Conservation (phyloP, 1,140 invertebrate genomes). For the Drosophila bocki region DNA sequence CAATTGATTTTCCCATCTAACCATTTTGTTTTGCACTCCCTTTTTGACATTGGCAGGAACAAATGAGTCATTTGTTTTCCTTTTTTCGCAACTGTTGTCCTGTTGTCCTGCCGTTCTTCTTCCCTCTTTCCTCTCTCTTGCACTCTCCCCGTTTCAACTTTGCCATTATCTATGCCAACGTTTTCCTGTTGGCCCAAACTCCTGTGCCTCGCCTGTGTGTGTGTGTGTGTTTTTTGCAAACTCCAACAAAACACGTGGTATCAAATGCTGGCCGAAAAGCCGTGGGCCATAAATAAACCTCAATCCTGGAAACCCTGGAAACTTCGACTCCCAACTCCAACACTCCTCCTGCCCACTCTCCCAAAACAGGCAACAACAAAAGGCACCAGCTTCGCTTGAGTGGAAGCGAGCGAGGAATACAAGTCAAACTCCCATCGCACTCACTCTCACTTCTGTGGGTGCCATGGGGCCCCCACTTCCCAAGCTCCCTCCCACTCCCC, state of each 20-base stretch:
- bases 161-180: constrained; percentile 76
- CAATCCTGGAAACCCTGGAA: constrained; percentile 70
- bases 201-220: not conserved
- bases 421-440: constrained; percentile 27
- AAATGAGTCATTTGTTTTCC: constrained; percentile 63
- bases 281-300: constrained; percentile 82
- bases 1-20: constrained; percentile 44
- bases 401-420: not conserved
- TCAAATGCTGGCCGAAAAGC: constrained; percentile 69
- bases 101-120: constrained; percentile 19
- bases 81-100: constrained; percentile 33
- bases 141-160: constrained; percentile 1
- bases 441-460: constrained; percentile 32
- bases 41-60: constrained; percentile 36
- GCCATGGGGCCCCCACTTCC: constrained; percentile 7
- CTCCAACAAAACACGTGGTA: constrained; percentile 71
- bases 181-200: constrained; percentile 57
- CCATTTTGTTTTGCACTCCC: constrained; percentile 33
- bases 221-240: constrained; percentile 6
- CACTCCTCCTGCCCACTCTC: constrained; percentile 15
- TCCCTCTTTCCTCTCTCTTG: not conserved
- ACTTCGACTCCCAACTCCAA: constrained; percentile 28
- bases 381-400: constrained; percentile 12
- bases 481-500: constrained; percentile 1
- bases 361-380: constrained; percentile 54